Percentiles rank a stretch among this genome's conserved stretches.
phyloP scores from a whole-genome alignment of 2,888 invertebrate species.

The Alentia gelatinosa region DNA sequence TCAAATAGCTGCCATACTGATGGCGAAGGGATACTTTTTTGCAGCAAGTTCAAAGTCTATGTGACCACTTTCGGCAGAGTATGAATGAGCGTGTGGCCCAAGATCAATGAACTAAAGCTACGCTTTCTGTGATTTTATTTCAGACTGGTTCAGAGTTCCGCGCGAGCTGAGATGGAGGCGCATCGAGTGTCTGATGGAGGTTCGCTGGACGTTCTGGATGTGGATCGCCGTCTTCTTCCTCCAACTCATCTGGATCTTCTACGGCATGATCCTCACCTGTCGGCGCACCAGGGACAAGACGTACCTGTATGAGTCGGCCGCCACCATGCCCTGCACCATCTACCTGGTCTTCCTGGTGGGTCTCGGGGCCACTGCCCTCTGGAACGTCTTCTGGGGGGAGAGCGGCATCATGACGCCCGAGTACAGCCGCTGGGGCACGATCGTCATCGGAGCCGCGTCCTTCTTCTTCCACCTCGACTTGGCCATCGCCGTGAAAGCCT shows the following conservation, averaged over 20 bases:
- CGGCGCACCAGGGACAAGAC: neutral
- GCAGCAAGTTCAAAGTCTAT: too few relatives aligned
- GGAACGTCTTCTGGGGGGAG: conserved; percentile 44
- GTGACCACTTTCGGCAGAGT: too few relatives aligned
- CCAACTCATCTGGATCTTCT: conserved; percentile 37
- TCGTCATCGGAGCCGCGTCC: neutral
- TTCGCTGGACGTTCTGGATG: conserved; percentile 40
- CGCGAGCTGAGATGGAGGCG: neutral
- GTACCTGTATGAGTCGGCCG: conserved; percentile 23
- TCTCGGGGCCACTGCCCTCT: neutral
- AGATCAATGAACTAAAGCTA: too few relatives aligned
- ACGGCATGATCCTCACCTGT: conserved; percentile 46
- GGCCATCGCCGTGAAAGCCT: conserved; percentile 1
- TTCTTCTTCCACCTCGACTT: neutral
- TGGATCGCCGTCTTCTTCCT: conserved; percentile 48
- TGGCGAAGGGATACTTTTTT: too few relatives aligned
- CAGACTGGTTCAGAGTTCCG: conserved; percentile 5
- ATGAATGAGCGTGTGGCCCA: too few relatives aligned
- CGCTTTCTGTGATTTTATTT: too few relatives aligned
- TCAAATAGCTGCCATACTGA: too few relatives aligned
- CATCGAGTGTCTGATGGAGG: neutral
- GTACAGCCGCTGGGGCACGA: neutral
- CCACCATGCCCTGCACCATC: conserved; percentile 27
- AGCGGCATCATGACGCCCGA: neutral
- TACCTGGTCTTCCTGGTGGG: neutral